Conservation (phyloP, 2,888 invertebrate genomes). For the Caenorhabditis zanzibari region DNA sequence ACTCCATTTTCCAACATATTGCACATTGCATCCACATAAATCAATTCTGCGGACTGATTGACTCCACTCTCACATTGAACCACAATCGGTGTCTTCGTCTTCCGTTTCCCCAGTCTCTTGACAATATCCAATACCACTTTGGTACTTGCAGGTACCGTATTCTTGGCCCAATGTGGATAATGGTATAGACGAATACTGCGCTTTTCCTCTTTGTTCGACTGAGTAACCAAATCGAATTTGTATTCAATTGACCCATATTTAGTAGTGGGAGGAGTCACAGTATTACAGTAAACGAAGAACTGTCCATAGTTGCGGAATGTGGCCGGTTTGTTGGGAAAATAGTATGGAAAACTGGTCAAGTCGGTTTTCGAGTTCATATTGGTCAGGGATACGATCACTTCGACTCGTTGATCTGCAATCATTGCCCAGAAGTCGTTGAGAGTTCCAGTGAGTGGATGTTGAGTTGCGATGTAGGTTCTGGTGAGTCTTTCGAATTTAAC, state of each 20-base stretch:
- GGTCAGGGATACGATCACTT: constrained; percentile 19
- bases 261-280: constrained; percentile 12
- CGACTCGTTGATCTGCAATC: constrained; percentile 19
- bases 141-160: constrained; percentile 19
- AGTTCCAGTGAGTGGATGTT: constrained; percentile 26
- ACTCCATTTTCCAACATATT: constrained; percentile 1
- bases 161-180: constrained; percentile 25
- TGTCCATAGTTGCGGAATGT: constrained; percentile 19
- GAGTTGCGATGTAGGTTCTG: constrained; percentile 31
- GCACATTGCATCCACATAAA: constrained; percentile 42
- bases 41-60: constrained; percentile 37
- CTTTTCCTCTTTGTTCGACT: background rate
- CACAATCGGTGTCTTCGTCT: constrained; percentile 17
- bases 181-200: constrained; percentile 15
- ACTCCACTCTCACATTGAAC: constrained; percentile 46
- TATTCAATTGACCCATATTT: constrained; percentile 29
- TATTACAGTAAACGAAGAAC: constrained; percentile 12
- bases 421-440: constrained; percentile 37
- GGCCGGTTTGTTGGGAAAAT: constrained; percentile 21
- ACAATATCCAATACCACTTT: constrained; percentile 31
- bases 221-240: constrained; percentile 10
- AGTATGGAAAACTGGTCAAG: background rate
- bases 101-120: constrained; percentile 14
- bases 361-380: background rate
- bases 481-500: constrained; percentile 10